Conservation (phyloP, 2,888 invertebrate species). For the Cheilosia soror region DNA sequence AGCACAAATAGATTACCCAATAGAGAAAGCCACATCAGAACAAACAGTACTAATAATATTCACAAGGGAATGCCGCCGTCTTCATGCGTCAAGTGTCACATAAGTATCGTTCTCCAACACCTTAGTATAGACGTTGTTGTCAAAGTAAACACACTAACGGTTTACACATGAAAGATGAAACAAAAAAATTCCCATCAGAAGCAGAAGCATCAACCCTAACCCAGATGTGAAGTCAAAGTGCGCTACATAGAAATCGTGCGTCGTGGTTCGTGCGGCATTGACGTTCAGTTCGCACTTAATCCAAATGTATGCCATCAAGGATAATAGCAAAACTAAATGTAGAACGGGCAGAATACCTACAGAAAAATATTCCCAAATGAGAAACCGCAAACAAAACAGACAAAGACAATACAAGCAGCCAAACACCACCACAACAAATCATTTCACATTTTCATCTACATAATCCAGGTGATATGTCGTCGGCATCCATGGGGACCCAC, state of each 20-base stretch:
- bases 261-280: too few species aligned
- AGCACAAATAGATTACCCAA: conserved; percentile 19
- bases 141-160: conserved; percentile 18
- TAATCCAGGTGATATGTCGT: conserved; percentile 66
- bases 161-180: conserved; percentile 20
- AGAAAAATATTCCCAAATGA: conserved; percentile 45
- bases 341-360: conserved; percentile 1
- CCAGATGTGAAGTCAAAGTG: conserved; percentile 34
- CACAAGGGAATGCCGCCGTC: conserved; percentile 7
- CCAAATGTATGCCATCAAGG: conserved; percentile 26
- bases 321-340: conserved; percentile 37
- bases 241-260: not conserved
- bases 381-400: conserved; percentile 24
- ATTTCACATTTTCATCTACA: conserved; percentile 62
- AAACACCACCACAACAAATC: conserved; percentile 56
- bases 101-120: conserved; percentile 24
- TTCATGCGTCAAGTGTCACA: conserved; percentile 6
- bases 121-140: conserved; percentile 9
- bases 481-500: conserved; percentile 4
- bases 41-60: conserved; percentile 18
- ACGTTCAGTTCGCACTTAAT: conserved; percentile 11
- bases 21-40: not conserved
- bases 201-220: not conserved
- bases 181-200: not conserved
- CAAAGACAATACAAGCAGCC: conserved; percentile 5